These are phyloP conservation scores for Laupala kohalensis DNA, from an alignment of 1,140 invertebrate species.

Conservation along the genomic window DNA sequence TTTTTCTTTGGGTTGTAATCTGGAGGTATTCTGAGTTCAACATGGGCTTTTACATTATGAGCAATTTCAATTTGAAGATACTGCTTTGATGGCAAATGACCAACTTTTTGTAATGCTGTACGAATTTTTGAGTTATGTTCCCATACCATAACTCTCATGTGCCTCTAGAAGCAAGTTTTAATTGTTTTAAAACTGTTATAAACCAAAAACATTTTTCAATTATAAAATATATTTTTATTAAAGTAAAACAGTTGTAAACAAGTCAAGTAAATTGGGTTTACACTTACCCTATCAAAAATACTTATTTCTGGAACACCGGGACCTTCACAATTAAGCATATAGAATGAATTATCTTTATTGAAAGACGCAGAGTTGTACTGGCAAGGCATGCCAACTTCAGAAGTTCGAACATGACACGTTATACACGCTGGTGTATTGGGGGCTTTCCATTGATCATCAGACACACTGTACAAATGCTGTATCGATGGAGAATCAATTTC, in stretches of 20 bases:
- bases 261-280: too few relatives aligned
- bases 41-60: conserved; percentile 24
- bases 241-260: too few relatives aligned
- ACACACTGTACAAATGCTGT: conserved; percentile 6
- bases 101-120: not conserved
- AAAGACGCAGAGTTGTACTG: conserved; percentile 5
- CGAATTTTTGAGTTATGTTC: conserved; percentile 22
- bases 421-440: conserved; percentile 10
- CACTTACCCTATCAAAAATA: conserved; percentile 13
- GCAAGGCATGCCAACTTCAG: conserved; percentile 34
- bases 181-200: too few relatives aligned
- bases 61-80: conserved; percentile 20
- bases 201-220: too few relatives aligned
- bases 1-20: conserved; percentile 22
- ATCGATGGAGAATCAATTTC: not conserved
- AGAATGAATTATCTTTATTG: conserved; percentile 1
- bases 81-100: conserved; percentile 22
- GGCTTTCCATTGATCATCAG: conserved; percentile 5
- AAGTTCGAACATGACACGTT: conserved; percentile 13
- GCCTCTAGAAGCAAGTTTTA: not conserved
- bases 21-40: conserved; percentile 25
- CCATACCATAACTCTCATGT: conserved; percentile 12
- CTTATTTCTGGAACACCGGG: conserved; percentile 38
- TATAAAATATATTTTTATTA: too few relatives aligned
- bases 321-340: conserved; percentile 21